Conservation (phyloP, 2,113 vertebrate species). For the Tachysurus vachellii region DNA sequence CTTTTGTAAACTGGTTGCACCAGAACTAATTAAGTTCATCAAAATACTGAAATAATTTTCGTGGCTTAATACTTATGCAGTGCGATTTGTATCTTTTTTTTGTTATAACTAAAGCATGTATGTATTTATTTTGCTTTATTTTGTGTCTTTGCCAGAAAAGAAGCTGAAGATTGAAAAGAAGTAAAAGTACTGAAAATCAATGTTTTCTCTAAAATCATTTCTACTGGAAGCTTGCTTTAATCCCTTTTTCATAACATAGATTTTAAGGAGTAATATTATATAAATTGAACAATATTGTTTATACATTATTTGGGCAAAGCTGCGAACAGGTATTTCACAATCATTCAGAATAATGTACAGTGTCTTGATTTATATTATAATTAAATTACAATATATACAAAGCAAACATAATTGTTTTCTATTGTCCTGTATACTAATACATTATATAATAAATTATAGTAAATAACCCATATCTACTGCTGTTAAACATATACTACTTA, state of each 20-base stretch:
- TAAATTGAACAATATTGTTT: not conserved
- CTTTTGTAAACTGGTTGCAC: not conserved
- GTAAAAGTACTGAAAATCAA: not conserved
- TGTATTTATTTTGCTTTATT: not conserved
- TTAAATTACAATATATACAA: not conserved
- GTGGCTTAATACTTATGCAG: too few relatives aligned
- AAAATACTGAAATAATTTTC: too few relatives aligned
- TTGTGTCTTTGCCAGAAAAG: not conserved
- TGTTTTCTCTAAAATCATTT: not conserved
- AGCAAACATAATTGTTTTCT: not conserved
- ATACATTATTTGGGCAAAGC: not conserved
- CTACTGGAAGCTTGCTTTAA: not conserved
- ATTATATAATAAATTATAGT: not conserved
- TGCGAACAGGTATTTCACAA: not conserved
- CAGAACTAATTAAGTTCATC: not conserved
- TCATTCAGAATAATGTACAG: not conserved
- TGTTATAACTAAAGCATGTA: not conserved
- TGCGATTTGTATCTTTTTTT: too few relatives aligned
- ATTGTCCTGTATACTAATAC: not conserved
- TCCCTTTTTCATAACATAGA: not conserved
- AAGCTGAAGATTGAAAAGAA: not conserved
- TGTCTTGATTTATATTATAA: not conserved
- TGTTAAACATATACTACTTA: not conserved
- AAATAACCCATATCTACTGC: not conserved
- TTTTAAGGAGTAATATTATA: not conserved